Evolutionary conservation across 2,113 vertebrate genomes (phyloP), one percentile per base, ranked within the genome.

Genomic region (Mormyrus iriodes): DNA sequence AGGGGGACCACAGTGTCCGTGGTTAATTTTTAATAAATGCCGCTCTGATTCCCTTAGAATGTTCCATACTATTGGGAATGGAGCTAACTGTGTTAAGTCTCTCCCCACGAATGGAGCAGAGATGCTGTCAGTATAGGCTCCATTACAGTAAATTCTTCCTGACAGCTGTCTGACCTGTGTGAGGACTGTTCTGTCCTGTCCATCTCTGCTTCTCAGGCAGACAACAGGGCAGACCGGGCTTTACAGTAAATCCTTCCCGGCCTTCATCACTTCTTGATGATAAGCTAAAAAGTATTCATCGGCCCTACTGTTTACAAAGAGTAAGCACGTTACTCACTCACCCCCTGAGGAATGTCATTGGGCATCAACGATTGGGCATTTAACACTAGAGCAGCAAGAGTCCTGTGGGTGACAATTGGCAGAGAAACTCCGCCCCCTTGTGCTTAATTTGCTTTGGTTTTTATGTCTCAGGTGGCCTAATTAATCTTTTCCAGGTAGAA

Each of bases 161-260:
- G 94, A 93, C 94, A 94, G 92, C 92, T 93, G 92, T 94, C 93
- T 92, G 91, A 90, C 86, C 86, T 82, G 89, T 61, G 19, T 49
- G 88, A 91, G 85, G 88, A 79, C 91, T 85, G 90, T 88, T 89
- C n/a, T 3, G 7, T 93, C 92, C 91, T 61, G 76, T 92, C 39
- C 0, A 1, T 91, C 88, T 90, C 90, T 89, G 89, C 92, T 88
- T 2, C 21, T 55, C 53, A 55, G 53, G 5, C 83, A 69, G 88
- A 92, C 65, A 88, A 61, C 69, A 92, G 90, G 85, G 76, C 65
- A 89, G 87, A 53, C 52, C 52, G 79, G 44, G 90, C 90, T 90
- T 87, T 8, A 52, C 76, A 83, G 27, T n/a, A 24, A 42, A 42
- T 8, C 19, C 52, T 58, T 24, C 46, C 39, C 19, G 39, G 48